A percentile compares a stretch with the other conserved stretches of the same genome.
phyloP scores from a whole-genome alignment of 2,888 invertebrate genomes.

The Liodrosophila aerea region DNA sequence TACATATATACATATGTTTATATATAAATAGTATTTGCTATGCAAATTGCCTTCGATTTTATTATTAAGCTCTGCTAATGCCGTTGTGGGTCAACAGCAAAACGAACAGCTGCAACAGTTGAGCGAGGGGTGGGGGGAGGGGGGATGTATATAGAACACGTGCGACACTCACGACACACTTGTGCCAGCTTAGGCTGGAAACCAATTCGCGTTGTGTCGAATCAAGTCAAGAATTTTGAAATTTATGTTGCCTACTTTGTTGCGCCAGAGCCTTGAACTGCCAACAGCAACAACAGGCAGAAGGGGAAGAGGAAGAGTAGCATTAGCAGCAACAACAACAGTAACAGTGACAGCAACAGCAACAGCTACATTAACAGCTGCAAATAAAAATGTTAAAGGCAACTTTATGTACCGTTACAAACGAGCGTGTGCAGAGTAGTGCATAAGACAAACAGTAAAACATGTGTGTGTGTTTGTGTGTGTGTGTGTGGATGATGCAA shows the following conservation, averaged over 20 bases:
- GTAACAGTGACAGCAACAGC: neutral
- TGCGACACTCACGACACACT: slow-evolving; percentile 2
- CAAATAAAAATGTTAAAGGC: neutral
- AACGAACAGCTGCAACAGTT: slow-evolving; percentile 31
- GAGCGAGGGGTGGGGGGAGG: neutral
- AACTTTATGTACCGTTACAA: slow-evolving; percentile 2
- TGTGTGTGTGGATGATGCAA: slow-evolving; percentile 41
- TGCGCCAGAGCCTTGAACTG: slow-evolving; percentile 16
- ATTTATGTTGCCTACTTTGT: slow-evolving; percentile 40
- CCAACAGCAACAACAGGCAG: no score
- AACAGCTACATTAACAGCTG: neutral
- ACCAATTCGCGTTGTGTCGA: no score
- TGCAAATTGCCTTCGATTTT: slow-evolving; percentile 34
- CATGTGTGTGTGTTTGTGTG: no score
- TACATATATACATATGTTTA: neutral
- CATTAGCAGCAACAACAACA: no score
- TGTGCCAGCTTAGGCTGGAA: neutral
- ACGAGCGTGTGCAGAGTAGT: neutral
- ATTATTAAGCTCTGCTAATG: neutral
- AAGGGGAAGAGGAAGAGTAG: no score
- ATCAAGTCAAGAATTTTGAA: neutral
- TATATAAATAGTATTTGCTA: slow-evolving; percentile 4
- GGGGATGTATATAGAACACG: neutral
- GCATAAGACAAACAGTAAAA: neutral
- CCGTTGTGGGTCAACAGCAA: slow-evolving; percentile 5